Evolutionary conservation across 2,797 vertebrate genomes (phyloP), one percentile per base, ranked within the genome.

Genomic region (Xenopus petersii): DNA sequence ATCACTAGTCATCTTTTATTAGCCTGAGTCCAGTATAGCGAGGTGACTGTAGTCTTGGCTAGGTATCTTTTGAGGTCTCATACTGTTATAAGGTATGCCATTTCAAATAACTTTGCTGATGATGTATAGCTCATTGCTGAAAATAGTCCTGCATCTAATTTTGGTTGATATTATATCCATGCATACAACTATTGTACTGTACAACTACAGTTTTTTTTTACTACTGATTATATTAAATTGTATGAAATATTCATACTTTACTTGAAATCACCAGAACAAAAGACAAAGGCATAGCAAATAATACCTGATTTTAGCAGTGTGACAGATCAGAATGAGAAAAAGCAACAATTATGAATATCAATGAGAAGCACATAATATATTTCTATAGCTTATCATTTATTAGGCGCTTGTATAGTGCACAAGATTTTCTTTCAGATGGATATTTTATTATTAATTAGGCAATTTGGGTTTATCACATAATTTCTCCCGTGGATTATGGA

Each of bases 371-470:
- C 59, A 74, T 74, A 74, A 73, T 65, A 73, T 54, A 79, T 79
- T 51, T 74, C 70, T 74, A 70, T 79, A 79, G 51, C 42, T 65
- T 78, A 78, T 78, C 75, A 78, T 78, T 73, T 42, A 42, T 42
- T 42, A 42, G 36, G 56, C 9, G 59, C 60, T 69, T 56, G 21
- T 59, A 64, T 30, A 56, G 64, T 70, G 54, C 64, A 64, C 64
- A 42, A 65, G 55, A 70, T 79, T 66, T 59, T 58, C 71, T 49
- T n/a, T 42, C 65, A 63, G 42, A 65, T 72, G 60, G 71, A 69
- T 74, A 74, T 51, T 64, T 36, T 70, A 74, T 73, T 70, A 79
- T 70, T 79, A 79, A 79, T 79, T 74, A 79, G 67, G 76, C 61
- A 74, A 74, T 74, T 69, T 74, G 61, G 67, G 49, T 66, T 79